These are phyloP conservation scores for Varanus salvator DNA, from an alignment of 2,113 vertebrate species.

Conservation along the genomic window DNA sequence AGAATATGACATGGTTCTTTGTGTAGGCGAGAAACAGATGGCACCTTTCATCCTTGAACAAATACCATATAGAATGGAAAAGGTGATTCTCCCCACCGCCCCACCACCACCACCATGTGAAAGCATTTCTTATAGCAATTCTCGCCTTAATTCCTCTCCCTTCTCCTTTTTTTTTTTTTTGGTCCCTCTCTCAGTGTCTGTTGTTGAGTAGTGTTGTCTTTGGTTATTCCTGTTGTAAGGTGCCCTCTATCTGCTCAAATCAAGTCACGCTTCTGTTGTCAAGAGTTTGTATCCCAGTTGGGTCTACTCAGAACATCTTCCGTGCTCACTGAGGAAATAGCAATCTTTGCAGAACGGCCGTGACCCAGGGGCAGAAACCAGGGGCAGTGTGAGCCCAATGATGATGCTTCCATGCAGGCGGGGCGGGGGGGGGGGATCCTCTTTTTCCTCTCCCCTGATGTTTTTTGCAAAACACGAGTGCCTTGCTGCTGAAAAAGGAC, in stretches of 20 bases:
- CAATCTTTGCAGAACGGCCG: background rate
- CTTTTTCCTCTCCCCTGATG: too few relatives aligned
- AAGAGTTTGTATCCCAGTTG: background rate
- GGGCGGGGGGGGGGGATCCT: too few relatives aligned
- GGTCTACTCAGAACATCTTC: background rate
- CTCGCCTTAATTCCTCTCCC: background rate
- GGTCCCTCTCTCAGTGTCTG: background rate
- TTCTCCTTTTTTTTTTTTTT: background rate
- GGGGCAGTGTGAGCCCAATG: background rate
- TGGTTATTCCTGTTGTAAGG: background rate
- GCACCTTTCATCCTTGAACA: constrained; percentile 21
- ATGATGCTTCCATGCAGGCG: background rate
- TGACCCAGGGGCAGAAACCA: background rate
- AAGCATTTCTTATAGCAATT: constrained; percentile 19
- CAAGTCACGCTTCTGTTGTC: background rate
- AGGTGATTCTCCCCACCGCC: background rate
- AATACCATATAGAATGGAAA: constrained; percentile 5
- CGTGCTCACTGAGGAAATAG: background rate
- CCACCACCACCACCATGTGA: background rate
- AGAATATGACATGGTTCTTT: constrained; percentile 3
- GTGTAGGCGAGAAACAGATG: constrained; percentile 8
- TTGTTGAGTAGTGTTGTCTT: background rate
- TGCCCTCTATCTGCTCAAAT: background rate
- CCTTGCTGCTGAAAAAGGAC: background rate
- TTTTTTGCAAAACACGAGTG: too few relatives aligned